Percentiles rank a stretch among this genome's conserved stretches.
These are phyloP conservation scores for Tokudaia tokunoshimensis DNA, from an alignment of 2,797 vertebrate species.

Conservation along the genomic window DNA sequence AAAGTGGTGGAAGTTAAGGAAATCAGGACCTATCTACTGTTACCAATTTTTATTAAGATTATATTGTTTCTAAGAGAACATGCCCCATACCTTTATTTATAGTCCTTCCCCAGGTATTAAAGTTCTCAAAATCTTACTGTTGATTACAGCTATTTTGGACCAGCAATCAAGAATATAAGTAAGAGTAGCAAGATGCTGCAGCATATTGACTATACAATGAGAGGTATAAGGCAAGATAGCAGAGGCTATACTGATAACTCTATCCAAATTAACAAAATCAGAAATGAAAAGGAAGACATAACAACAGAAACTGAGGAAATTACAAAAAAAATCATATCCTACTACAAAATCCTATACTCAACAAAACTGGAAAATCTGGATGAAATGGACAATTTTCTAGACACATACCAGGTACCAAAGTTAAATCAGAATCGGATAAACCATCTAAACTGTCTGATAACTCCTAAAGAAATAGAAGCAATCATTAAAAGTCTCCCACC, in stretches of 20 bases:
- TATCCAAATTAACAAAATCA: no score
- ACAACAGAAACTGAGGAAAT: no score
- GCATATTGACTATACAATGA: conserved; percentile 91
- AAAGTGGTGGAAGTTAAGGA: neutral
- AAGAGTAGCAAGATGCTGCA: conserved; percentile 96
- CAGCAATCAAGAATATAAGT: conserved; percentile 83
- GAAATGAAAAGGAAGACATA: no score
- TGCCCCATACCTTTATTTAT: neutral
- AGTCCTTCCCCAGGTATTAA: neutral
- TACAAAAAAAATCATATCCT: no score
- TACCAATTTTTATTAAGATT: neutral
- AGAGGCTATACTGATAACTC: neutral
- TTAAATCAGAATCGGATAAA: no score
- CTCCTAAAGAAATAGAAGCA: no score
- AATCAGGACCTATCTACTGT: neutral
- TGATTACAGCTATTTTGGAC: neutral
- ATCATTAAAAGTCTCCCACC: no score
- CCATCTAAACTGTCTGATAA: no score
- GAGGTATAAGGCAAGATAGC: neutral
- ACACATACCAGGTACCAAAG: no score
- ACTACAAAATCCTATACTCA: no score
- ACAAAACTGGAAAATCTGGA: no score
- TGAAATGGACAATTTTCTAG: no score
- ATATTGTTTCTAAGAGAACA: neutral
- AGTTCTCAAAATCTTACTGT: neutral